Evolutionary conservation across 2,888 invertebrate species (phyloP).

Genomic region (Drosophila buzzatii): DNA sequence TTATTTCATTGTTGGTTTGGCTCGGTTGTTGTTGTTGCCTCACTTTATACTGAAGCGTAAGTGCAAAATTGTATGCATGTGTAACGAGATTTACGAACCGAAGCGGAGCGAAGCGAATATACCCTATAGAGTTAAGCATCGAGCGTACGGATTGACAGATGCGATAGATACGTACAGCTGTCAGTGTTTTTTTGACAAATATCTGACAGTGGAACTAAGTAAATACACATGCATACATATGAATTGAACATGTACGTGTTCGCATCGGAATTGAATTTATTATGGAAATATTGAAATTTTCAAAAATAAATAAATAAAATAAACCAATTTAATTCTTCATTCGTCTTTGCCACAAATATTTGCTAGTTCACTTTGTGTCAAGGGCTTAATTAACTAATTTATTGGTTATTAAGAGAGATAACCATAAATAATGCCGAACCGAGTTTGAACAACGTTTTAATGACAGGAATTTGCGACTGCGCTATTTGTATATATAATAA

Average conservation of each 20-base stretch:
- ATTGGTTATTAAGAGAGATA: slow-evolving; percentile 9
- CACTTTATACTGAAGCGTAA: slow-evolving; percentile 28
- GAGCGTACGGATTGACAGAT: slow-evolving; percentile 48
- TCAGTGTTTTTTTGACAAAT: slow-evolving; percentile 45
- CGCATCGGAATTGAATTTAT: slow-evolving; percentile 22
- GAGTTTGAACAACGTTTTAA: neutral
- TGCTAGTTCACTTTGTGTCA: neutral
- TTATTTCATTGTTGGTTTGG: neutral
- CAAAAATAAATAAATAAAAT: neutral
- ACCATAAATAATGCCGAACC: neutral
- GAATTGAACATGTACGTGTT: neutral
- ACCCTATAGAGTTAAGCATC: slow-evolving; percentile 32
- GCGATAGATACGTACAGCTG: slow-evolving; percentile 34
- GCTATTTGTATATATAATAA: neutral
- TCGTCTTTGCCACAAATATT: neutral
- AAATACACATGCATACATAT: slow-evolving; percentile 10
- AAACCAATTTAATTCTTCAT: slow-evolving; percentile 1
- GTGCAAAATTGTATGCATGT: slow-evolving; percentile 53
- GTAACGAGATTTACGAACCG: slow-evolving; percentile 36
- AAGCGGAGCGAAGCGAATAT: slow-evolving; percentile 28
- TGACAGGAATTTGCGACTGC: neutral
- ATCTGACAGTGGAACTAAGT: slow-evolving; percentile 31
- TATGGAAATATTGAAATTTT: neutral
- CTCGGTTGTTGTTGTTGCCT: neutral
- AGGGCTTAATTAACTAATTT: neutral